These are phyloP conservation scores for western clawed frog (Xenopus tropicalis) DNA, from an alignment of 2,113 vertebrate species.

Conservation along the genomic window UCB_Xtro_10.0 CM004445.2:62255501-62256000, in stretches of 20 bases:
- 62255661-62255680: constrained; percentile 28
- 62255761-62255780: constrained; percentile 15
- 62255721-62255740: constrained; percentile 32
- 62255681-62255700: constrained; percentile 47
- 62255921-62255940: no score
- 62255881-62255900: no score
- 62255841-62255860: constrained; percentile 4
- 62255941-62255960: no score
- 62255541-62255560: constrained; percentile 37
- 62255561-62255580: constrained; percentile 33
- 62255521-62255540: constrained; percentile 26
- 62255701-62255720: constrained; percentile 43
- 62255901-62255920: no score
- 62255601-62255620: constrained; percentile 32
- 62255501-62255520: constrained; percentile 13
- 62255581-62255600: constrained; percentile 37
- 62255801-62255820: constrained; percentile 16
- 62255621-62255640: constrained; percentile 41
- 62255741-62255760: constrained; percentile 12
- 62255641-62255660: constrained; percentile 42
- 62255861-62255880: constrained; percentile 23
- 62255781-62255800: constrained; percentile 30
- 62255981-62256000: no score
- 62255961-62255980: no score
- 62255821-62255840: constrained; percentile 25